Evolutionary conservation across 2,113 vertebrate species (phyloP).

Genomic region (Bujurquina vittata): DNA sequence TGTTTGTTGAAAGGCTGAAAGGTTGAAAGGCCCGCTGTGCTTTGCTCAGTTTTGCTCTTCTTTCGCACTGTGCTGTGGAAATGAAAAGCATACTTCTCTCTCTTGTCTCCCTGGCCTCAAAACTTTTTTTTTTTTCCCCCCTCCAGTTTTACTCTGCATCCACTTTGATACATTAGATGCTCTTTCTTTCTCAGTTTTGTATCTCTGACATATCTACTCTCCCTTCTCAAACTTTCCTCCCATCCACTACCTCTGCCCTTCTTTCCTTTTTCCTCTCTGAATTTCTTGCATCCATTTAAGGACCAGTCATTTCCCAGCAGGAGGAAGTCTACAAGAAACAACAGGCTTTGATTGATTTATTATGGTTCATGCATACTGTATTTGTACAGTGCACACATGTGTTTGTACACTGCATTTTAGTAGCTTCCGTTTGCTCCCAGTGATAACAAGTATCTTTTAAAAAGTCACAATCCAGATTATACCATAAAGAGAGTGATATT

Average conservation of each 20-base stretch:
- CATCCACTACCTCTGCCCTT: background rate
- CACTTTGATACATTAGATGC: slow-evolving; percentile 15
- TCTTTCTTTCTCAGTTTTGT: background rate
- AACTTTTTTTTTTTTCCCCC: background rate
- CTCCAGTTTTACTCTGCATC: slow-evolving; percentile 9
- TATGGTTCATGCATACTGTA: background rate
- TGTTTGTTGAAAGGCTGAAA: slow-evolving; percentile 63
- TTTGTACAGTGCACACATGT: background rate
- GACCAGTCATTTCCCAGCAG: slow-evolving; percentile 33
- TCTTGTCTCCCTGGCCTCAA: slow-evolving; percentile 13
- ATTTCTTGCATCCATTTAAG: slow-evolving; percentile 55
- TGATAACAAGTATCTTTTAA: background rate
- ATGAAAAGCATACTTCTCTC: slow-evolving; percentile 27
- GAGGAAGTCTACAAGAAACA: slow-evolving; percentile 47
- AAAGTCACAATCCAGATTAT: background rate
- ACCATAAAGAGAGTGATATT: slow-evolving; percentile 1
- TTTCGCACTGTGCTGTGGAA: slow-evolving; percentile 17
- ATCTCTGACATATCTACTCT: background rate
- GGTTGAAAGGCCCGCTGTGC: slow-evolving; percentile 47
- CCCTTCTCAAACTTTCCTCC: background rate
- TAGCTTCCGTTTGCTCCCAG: background rate
- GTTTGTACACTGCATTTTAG: background rate
- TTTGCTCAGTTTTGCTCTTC: slow-evolving; percentile 37
- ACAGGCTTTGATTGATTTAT: slow-evolving; percentile 68
- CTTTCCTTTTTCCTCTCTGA: slow-evolving; percentile 18